Evolutionary conservation across 30 jellyfish, hydroid and myxozoan species (phyloP).

Genomic region (Pseudorhiza aurosa): DNA sequence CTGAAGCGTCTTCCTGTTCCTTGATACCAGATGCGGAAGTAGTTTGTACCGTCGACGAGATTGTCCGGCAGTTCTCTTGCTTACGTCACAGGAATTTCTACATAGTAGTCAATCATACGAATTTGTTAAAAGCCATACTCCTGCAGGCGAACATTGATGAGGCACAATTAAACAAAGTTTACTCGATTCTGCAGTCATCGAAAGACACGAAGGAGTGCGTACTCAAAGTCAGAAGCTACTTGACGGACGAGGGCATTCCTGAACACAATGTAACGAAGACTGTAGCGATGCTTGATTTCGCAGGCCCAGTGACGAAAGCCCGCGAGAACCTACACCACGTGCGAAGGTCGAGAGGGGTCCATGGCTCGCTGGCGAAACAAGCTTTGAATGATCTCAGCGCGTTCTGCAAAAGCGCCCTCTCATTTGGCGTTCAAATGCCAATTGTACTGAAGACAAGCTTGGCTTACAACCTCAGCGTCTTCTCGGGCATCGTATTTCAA

Average conservation of each 20-base stretch:
- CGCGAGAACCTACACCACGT: slow-evolving; percentile 73
- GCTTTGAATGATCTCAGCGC: slow-evolving; percentile 71
- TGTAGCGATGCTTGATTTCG: slow-evolving; percentile 49
- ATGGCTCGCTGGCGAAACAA: slow-evolving; percentile 74
- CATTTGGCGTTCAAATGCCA: slow-evolving; percentile 64
- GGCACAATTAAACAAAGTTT: slow-evolving; percentile 38
- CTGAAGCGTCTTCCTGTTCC: slow-evolving; percentile 45
- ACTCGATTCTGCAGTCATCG: slow-evolving; percentile 45
- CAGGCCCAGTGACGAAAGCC: slow-evolving; percentile 73
- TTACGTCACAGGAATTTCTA: slow-evolving; percentile 58
- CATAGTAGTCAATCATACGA: slow-evolving; percentile 78
- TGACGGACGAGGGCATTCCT: slow-evolving; percentile 45
- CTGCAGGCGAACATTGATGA: slow-evolving; percentile 60
- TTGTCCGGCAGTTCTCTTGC: slow-evolving; percentile 60
- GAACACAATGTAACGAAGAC: slow-evolving; percentile 68
- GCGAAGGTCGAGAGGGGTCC: slow-evolving; percentile 67
- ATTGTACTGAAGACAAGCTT: slow-evolving; percentile 58
- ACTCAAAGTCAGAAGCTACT: slow-evolving; percentile 20
- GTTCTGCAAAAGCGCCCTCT: slow-evolving; percentile 33
- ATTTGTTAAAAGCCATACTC: slow-evolving; percentile 74
- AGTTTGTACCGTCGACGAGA: slow-evolving; percentile 73
- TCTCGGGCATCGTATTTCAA: slow-evolving; percentile 85
- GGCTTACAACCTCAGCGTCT: slow-evolving; percentile 54
- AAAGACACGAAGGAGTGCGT: slow-evolving; percentile 41
- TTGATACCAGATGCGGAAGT: slow-evolving; percentile 85